phyloP scores from a whole-genome alignment of 2,888 invertebrate species.

The Podabrus alpinus region DNA sequence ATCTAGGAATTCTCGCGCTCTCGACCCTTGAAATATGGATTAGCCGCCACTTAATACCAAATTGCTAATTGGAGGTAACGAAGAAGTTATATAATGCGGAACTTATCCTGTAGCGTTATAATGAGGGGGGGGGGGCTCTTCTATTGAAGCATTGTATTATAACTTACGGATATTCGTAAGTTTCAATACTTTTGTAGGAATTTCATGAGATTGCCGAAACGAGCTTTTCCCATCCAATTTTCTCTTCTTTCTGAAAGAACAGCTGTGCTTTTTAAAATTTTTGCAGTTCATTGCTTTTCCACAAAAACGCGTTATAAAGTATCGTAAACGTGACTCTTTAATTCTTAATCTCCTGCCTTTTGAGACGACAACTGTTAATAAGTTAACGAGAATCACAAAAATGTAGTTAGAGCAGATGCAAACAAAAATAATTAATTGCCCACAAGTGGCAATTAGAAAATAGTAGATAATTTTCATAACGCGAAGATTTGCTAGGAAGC shows the following conservation, averaged over 20 bases:
- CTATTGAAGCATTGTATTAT: too few species aligned
- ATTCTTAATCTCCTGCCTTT: background rate
- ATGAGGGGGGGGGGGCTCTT: too few species aligned
- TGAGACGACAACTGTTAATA: background rate
- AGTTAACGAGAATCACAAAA: background rate
- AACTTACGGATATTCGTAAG: too few species aligned
- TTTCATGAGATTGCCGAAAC: too few species aligned
- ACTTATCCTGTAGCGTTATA: too few species aligned
- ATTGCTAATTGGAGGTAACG: too few species aligned
- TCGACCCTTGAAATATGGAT: too few species aligned
- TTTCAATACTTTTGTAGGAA: too few species aligned
- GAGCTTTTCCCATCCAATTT: too few species aligned
- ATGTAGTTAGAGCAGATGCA: background rate
- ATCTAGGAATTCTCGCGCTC: too few species aligned
- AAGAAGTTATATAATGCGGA: too few species aligned
- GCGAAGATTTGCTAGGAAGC: conserved; percentile 11
- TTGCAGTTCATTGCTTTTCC: background rate
- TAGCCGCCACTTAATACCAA: too few species aligned
- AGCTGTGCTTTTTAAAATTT: background rate
- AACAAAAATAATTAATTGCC: background rate
- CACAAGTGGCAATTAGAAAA: background rate
- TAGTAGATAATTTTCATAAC: background rate
- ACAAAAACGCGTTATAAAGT: background rate
- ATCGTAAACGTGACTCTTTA: background rate
- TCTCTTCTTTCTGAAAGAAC: background rate